phyloP scores from a whole-genome alignment of 1,140 invertebrate genomes.

The Zaprionus inermis region DNA sequence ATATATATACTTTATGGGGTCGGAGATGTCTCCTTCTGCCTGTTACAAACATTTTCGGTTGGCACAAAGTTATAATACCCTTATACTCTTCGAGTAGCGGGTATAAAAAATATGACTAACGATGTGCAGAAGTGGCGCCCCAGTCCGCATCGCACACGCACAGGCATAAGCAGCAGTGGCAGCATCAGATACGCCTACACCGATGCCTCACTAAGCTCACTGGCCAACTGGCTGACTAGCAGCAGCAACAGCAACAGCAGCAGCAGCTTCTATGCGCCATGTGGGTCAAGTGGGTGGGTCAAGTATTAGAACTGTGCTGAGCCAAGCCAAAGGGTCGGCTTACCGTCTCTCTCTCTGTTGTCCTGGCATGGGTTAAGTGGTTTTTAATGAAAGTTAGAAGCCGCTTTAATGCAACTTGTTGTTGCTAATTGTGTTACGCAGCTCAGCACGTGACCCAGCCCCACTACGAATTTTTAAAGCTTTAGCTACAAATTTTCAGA shows the following conservation, averaged over 20 bases:
- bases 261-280: constrained; percentile 62
- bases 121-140: constrained; percentile 53
- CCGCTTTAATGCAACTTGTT: constrained; percentile 77
- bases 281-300: constrained; percentile 72
- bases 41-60: no score
- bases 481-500: constrained; percentile 34
- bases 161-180: constrained; percentile 7
- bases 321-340: constrained; percentile 36
- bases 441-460: constrained; percentile 35
- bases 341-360: constrained; percentile 42
- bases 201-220: constrained; percentile 54
- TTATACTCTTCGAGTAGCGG: no score
- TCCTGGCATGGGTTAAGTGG: constrained; percentile 73
- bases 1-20: no score
- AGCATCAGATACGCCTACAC: constrained; percentile 50
- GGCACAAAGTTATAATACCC: no score
- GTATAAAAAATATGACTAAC: constrained; percentile 73
- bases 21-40: no score
- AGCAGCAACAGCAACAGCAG: background rate
- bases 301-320: constrained; percentile 52
- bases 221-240: constrained; percentile 19
- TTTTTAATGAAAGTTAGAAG: constrained; percentile 82
- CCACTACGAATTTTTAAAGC: constrained; percentile 39
- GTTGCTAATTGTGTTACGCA: constrained; percentile 63
- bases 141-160: constrained; percentile 5